Percentiles rank a stretch among this genome's conserved stretches.
phyloP scores from a whole-genome alignment of 2,888 invertebrate genomes.

The Bellardia pandia region DNA sequence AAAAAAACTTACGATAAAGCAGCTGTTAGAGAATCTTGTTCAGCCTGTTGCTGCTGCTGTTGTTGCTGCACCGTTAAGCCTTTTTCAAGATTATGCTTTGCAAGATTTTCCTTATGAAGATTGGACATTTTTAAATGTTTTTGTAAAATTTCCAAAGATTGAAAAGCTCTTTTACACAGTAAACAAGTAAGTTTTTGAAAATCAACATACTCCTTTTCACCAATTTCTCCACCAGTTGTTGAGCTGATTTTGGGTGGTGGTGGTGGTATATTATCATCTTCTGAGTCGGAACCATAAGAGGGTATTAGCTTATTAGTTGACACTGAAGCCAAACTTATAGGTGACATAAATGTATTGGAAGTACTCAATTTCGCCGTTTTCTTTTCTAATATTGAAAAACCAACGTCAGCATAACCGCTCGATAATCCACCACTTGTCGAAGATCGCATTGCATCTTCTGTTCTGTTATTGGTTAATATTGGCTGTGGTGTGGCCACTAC shows the following conservation, averaged over 20 bases:
- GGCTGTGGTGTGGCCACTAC: slow-evolving; percentile 82
- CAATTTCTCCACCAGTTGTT: slow-evolving; percentile 79
- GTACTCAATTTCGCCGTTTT: slow-evolving; percentile 83
- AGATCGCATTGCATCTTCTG: slow-evolving; percentile 73
- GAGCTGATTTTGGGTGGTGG: slow-evolving; percentile 76
- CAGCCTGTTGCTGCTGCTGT: slow-evolving; percentile 64
- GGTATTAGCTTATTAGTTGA: slow-evolving; percentile 87
- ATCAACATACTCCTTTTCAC: slow-evolving; percentile 92
- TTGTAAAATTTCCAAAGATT: slow-evolving; percentile 92
- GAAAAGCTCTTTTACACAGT: slow-evolving; percentile 97
- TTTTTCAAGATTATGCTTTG: slow-evolving; percentile 84
- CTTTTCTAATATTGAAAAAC: slow-evolving; percentile 95
- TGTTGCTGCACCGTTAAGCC: slow-evolving; percentile 67
- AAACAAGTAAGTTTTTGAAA: slow-evolving; percentile 96
- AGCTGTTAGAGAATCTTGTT: slow-evolving; percentile 63
- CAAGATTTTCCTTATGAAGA: slow-evolving; percentile 95
- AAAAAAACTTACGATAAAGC: slow-evolving; percentile 66
- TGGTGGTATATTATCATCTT: slow-evolving; percentile 83
- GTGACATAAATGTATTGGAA: slow-evolving; percentile 81
- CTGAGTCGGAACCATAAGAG: slow-evolving; percentile 90
- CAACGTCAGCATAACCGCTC: slow-evolving; percentile 94
- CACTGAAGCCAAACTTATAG: slow-evolving; percentile 70
- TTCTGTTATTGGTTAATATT: slow-evolving; percentile 76
- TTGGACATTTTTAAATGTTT: slow-evolving; percentile 97
- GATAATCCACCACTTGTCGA: slow-evolving; percentile 64